Conservation (phyloP, 2,113 vertebrate species). For the Furnarius figulus region DNA sequence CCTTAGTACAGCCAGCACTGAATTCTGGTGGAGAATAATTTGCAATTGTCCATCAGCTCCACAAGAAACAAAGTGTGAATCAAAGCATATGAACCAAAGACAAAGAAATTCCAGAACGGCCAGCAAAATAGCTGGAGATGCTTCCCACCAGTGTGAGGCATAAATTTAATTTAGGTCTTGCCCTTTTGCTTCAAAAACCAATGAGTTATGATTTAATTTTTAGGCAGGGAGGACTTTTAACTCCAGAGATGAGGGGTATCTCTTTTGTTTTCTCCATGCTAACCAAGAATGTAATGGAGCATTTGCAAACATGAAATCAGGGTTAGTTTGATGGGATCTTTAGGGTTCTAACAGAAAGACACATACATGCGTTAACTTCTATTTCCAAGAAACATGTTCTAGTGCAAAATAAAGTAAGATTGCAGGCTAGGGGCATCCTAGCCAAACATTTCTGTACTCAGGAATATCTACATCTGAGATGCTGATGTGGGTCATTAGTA, state of each 20-base stretch:
- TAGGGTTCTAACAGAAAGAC: background rate
- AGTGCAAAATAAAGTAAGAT: background rate
- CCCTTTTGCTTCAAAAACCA: slow-evolving; percentile 18
- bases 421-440: background rate
- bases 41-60: slow-evolving; percentile 54
- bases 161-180: slow-evolving; percentile 44
- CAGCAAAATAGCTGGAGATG: slow-evolving; percentile 38
- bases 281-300: background rate
- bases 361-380: fast-evolving
- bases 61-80: slow-evolving; percentile 48
- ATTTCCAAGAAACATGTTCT: background rate
- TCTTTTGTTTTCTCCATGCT: background rate
- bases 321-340: background rate
- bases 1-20: background rate
- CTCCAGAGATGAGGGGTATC: background rate
- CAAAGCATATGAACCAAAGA: slow-evolving; percentile 52
- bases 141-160: slow-evolving; percentile 10
- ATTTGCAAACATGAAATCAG: background rate
- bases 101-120: slow-evolving; percentile 37
- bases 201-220: slow-evolving; percentile 12
- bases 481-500: background rate
- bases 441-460: background rate
- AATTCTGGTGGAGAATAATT: slow-evolving; percentile 37
- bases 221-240: background rate
- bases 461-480: background rate